Base-by-base conservation (phyloP, 2,113 vertebrate genomes). In the Crotalus viridis region DNA sequence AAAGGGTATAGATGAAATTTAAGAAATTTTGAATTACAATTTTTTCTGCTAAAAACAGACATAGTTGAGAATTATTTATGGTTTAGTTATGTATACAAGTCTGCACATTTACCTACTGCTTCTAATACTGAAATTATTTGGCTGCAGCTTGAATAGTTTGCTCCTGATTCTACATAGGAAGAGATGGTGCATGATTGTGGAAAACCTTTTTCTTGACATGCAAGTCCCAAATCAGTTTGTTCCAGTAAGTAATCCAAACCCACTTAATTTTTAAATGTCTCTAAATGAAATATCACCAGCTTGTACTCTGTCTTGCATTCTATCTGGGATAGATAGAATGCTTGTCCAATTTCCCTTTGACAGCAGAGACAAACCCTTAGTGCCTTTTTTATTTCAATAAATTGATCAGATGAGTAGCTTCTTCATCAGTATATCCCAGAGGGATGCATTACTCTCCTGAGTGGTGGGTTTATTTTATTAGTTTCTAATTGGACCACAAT, bases 341-440 rank as follows among this genome's bases (percentile, higher is more conserved):
- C 43, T 59, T 33, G 51, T 85, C 85, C 43, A 59, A 87, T 91
- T 59, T 61, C n/a, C 43, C 81, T 87, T 87, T 91, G 91, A 87
- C 56, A 91, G 43, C 26, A 59, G 19, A 91, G 43, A 56, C 55
- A 61, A 61, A 48, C 43, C 26, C 85, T 91, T 86, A 59, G 54
- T 87, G 54, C 26, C 39, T 86, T 55, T 85, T 86, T 10, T 43
- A 86, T 91, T 91, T 91, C 90, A 87, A 87, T 91, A 91, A 86
- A 91, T 87, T 91, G 85, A 91, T 91, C 91, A 91, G 90, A 91
- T 85, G 90, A 87, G 43, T 61, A 17, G 46, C 39, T 91, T 91
- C 51, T 56, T 55, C 43, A 91, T 51, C 51, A 81, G 52, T 87
- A 91, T 48, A 87, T n/a, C 59, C 4, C 87, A 46, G 43, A 10